These are phyloP conservation scores for Drosophila grimshawi DNA, from an alignment of 1,140 invertebrate genomes.

Conservation along the genomic window DNA sequence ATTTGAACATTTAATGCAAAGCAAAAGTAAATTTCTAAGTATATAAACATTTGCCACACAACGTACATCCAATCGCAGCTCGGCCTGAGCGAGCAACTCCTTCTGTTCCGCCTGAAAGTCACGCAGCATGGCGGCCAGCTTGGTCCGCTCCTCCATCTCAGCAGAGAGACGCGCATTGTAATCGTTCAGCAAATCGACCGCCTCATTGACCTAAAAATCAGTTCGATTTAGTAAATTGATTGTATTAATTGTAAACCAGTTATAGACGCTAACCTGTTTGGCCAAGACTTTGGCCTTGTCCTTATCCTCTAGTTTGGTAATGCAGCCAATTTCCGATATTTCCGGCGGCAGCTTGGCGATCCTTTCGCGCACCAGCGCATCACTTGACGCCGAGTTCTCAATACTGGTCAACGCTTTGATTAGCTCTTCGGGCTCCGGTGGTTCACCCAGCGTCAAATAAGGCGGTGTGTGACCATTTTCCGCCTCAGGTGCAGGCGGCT, in stretches of 20 bases:
- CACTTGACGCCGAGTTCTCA: conserved; percentile 96
- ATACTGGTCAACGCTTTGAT: conserved; percentile 93
- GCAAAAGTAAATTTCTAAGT: conserved; percentile 8
- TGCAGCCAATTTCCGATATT: conserved; percentile 95
- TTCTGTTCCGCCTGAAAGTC: conserved; percentile 94
- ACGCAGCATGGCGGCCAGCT: conserved; percentile 92
- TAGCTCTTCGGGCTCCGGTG: conserved; percentile 94
- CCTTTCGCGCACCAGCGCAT: conserved; percentile 95
- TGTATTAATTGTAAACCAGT: background rate
- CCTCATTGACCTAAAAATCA: conserved; percentile 91
- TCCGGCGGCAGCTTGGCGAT: conserved; percentile 97
- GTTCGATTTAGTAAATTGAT: background rate
- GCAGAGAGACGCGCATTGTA: conserved; percentile 94
- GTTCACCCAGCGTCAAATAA: conserved; percentile 91
- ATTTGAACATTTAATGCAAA: conserved; percentile 24
- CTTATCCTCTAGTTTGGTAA: conserved; percentile 92
- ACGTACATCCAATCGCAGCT: conserved; percentile 92
- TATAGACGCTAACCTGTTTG: conserved; percentile 56
- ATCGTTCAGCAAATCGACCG: conserved; percentile 92
- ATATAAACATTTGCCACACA: conserved; percentile 16
- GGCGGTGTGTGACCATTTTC: conserved; percentile 87
- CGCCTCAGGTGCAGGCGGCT: conserved; percentile 21
- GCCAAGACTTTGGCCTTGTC: conserved; percentile 77
- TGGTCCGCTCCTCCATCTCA: conserved; percentile 95
- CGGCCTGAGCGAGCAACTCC: conserved; percentile 92